Base-by-base conservation (phyloP, 2,888 invertebrate genomes). In the Melikaiella ostensackeni region DNA sequence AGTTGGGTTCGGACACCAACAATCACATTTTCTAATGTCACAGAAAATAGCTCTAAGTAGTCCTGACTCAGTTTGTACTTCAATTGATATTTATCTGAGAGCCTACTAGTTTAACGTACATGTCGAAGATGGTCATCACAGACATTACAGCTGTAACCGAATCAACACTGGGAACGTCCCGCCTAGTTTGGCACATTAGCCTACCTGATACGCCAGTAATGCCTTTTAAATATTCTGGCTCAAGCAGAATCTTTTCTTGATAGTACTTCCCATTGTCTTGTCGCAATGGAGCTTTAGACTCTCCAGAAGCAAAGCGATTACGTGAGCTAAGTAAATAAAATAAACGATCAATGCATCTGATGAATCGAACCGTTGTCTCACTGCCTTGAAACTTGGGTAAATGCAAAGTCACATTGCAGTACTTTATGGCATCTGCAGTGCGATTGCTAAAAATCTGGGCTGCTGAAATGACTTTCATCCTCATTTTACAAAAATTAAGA, bases 401-500 rank as follows among this genome's bases (percentile, higher is more conserved):
- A 38, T 27, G 11, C n/a, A 76, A 70, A 19, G 5, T 46, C 50
- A 77, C 46, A 42, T 50, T 33, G 42, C 81, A 82, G 74, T 75
- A 86, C 42, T 76, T 76, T 30, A 84, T 79, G 2, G 83, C 77
- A 82, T 86, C 85, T 16, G 85, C 86, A 30, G 86, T 84, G 59
- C 85, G 84, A 27, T 66, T 76, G 74, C 85, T 86, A 0, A 86
- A 63, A n/a, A 84, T 83, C 42, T 76, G 70, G 1, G 70, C 76
- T 8, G 76, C 76, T 35, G 66, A n/a, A 5, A 33, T 21, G 24
- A 76, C 76, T 66, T 76, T 76, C 76, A 76, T 66, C 21, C 33
- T 76, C 33, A 66, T 76, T 21, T 70, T 76, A 7, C 16, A 19
- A 35, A 24, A 79, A 1, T 75, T 16, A n/a, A 79, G 30, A 57